phyloP scores from a whole-genome alignment of 1,140 invertebrate genomes.

The Drosophila auraria region DNA sequence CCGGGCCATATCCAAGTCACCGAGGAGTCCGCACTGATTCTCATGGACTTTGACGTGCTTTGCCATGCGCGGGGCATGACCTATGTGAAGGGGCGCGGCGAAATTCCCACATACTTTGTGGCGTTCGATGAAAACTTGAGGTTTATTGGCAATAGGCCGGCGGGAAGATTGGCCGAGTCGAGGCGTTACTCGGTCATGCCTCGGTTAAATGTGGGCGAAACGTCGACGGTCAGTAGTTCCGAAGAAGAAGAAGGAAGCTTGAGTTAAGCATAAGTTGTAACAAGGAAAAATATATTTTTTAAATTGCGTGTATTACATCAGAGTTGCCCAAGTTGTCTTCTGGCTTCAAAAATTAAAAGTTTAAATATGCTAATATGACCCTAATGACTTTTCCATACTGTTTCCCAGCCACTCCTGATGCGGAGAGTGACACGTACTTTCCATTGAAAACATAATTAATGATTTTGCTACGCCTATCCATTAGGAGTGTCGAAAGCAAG shows the following conservation, averaged over 20 bases:
- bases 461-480: constrained; percentile 75
- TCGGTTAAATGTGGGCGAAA: background rate
- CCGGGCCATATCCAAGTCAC: constrained; percentile 93
- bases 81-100: constrained; percentile 22
- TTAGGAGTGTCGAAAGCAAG: constrained; percentile 76
- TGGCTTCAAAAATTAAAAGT: background rate
- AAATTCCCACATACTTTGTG: constrained; percentile 36
- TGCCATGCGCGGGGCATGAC: constrained; percentile 20
- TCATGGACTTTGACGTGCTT: constrained; percentile 83
- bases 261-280: too few species aligned
- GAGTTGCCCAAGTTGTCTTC: too few species aligned
- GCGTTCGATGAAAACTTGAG: background rate
- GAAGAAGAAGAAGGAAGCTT: too few species aligned
- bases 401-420: background rate
- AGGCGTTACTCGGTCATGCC: background rate
- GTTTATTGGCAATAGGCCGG: background rate
- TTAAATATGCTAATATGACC: constrained; percentile 3
- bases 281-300: too few species aligned
- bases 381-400: constrained; percentile 9
- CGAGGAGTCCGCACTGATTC: constrained; percentile 89
- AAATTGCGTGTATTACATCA: too few species aligned
- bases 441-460: constrained; percentile 75
- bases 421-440: constrained; percentile 68
- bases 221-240: too few species aligned
- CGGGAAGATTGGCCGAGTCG: background rate